Conservation (phyloP, 37 sponge, comb jelly and placozoan species). For the Halisarca cf. caerulea region DNA sequence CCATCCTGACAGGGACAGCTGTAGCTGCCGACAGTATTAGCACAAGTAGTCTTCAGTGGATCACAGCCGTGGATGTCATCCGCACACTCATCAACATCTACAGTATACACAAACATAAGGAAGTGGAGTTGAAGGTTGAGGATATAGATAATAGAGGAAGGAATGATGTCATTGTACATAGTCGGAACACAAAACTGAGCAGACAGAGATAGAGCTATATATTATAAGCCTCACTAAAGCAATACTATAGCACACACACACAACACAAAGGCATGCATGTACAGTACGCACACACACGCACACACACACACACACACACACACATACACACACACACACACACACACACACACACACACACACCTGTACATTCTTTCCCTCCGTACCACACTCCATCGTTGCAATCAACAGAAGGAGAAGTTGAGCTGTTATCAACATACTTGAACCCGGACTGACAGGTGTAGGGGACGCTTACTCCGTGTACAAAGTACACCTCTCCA, state of each 20-base stretch:
- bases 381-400: background rate
- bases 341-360: too few species aligned
- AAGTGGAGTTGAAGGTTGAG: too few species aligned
- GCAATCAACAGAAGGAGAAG: background rate
- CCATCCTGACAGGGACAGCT: constrained; percentile 1
- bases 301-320: background rate
- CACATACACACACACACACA: constrained; percentile 18
- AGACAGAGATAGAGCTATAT: background rate
- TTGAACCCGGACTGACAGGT: background rate
- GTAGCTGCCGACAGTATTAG: constrained; percentile 1
- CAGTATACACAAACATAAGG: background rate
- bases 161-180: too few species aligned
- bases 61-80: background rate
- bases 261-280: background rate
- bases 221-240: background rate
- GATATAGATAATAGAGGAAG: too few species aligned
- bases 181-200: too few species aligned
- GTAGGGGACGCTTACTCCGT: background rate
- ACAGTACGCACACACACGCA: too few species aligned
- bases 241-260: constrained; percentile 16
- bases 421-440: background rate
- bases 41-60: constrained; percentile 1
- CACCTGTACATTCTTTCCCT: background rate
- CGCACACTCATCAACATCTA: constrained; percentile 17
- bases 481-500: background rate